Conservation (phyloP, 37 sponge, comb jelly and placozoan species). For the Haliclona indistincta region DNA sequence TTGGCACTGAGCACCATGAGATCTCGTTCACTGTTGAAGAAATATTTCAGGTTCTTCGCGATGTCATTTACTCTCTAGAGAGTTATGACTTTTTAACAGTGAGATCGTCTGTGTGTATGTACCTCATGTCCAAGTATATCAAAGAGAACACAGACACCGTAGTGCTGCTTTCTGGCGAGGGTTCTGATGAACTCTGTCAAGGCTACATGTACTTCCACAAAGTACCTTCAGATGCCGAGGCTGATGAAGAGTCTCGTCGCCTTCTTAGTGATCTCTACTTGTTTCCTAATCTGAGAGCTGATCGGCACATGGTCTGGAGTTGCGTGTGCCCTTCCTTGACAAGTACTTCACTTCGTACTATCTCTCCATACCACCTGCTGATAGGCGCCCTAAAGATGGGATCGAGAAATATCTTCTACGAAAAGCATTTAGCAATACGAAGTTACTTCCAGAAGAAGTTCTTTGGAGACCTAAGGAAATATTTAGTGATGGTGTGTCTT, state of each 20-base stretch:
- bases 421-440: slow-evolving; percentile 53
- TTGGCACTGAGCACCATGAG: slow-evolving; percentile 69
- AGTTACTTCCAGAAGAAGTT: slow-evolving; percentile 60
- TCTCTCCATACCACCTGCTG: slow-evolving; percentile 49
- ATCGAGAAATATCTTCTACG: slow-evolving; percentile 69
- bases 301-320: slow-evolving; percentile 80
- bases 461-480: slow-evolving; percentile 80
- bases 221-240: slow-evolving; percentile 41
- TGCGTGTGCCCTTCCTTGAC: slow-evolving; percentile 75
- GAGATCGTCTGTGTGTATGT: slow-evolving; percentile 50
- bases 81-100: slow-evolving; percentile 60
- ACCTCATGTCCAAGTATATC: slow-evolving; percentile 60
- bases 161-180: slow-evolving; percentile 71
- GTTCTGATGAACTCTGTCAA: slow-evolving; percentile 66
- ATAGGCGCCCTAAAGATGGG: slow-evolving; percentile 46
- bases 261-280: slow-evolving; percentile 60
- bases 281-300: slow-evolving; percentile 54
- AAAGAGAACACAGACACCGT: slow-evolving; percentile 35
- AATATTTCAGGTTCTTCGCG: slow-evolving; percentile 47
- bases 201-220: slow-evolving; percentile 81
- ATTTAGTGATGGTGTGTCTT: slow-evolving; percentile 68
- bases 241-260: slow-evolving; percentile 37
- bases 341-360: slow-evolving; percentile 43
- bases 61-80: slow-evolving; percentile 72
- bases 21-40: slow-evolving; percentile 57